Conservation (phyloP, 2,797 vertebrate species). For the Sparidentex hasta region DNA sequence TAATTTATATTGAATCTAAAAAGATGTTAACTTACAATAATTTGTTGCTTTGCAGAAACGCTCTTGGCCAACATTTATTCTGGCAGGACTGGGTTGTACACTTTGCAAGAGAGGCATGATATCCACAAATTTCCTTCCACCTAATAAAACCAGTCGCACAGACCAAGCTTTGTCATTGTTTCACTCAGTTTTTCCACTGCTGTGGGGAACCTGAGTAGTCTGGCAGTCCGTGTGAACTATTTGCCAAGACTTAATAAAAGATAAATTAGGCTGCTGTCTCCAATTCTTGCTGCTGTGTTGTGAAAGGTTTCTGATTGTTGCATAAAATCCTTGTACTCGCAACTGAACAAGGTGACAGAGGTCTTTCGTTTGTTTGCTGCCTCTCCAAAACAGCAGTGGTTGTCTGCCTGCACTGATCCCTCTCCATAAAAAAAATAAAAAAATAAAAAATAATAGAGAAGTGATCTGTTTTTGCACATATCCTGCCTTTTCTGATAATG, state of each 20-base stretch:
- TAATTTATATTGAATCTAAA: no score
- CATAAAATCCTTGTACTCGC: slow-evolving; percentile 60
- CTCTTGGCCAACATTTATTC: no score
- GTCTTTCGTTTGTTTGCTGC: slow-evolving; percentile 10
- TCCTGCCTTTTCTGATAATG: slow-evolving; percentile 19
- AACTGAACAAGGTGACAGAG: slow-evolving; percentile 16
- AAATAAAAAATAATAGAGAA: slow-evolving; percentile 1
- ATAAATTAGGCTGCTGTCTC: slow-evolving; percentile 17
- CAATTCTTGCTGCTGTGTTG: slow-evolving; percentile 28
- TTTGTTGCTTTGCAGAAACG: neutral
- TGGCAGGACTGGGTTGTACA: no score
- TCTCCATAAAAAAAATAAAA: slow-evolving; percentile 10
- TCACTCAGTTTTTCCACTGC: slow-evolving; percentile 21
- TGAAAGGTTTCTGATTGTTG: slow-evolving; percentile 61
- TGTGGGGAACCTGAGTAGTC: slow-evolving; percentile 26
- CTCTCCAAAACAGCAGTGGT: neutral
- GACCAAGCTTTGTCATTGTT: neutral
- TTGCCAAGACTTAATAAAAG: slow-evolving; percentile 21
- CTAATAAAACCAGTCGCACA: slow-evolving; percentile 26
- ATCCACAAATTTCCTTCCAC: neutral
- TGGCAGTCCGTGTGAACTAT: slow-evolving; percentile 19
- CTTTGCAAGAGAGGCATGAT: neutral
- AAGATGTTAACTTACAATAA: no score
- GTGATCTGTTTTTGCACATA: slow-evolving; percentile 18
- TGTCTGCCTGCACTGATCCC: neutral